Base-by-base conservation (phyloP, 2,113 vertebrate species). In the Gallinago paraguaiae region DNA sequence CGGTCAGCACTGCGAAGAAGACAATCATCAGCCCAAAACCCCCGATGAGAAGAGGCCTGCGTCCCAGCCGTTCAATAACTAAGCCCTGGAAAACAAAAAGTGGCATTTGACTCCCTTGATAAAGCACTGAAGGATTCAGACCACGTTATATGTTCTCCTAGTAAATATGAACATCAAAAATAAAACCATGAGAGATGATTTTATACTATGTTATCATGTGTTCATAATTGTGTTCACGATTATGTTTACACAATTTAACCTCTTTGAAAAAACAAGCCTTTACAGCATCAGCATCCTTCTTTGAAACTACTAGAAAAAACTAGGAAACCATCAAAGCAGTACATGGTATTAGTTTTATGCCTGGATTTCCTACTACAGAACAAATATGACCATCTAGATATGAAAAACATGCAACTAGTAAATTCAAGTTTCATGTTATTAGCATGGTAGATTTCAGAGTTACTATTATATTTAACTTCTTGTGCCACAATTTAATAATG, bases 1-100 rank as follows among this genome's bases (percentile, higher is more conserved):
- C 50, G 0, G 99, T 99, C 88, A 99, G 98, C 3, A 98, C 96
- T 60, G 98, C 96, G 4, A 99, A 99, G 97, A 98, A 99, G 82
- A 98, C 12, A 0, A 98, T 54, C 99, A 99, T 99, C 65, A 99
- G 91, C 25, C 97, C 96, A 69, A 99, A 99, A 22, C 99, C 99
- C 7, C 99, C 99, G 2, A 99, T 99, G 84, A 99, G 98, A 16
- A 99, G 98, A 14, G 98, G 98, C 37, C 98, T 98, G 57, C 99
- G 98, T 15, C 99, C 99, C 0, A 99, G 97, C 4, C 97, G 97
- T 74, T 99, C 99, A 11, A 99, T 98, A 56, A 99, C 98, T 76
- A 99, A 96, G 28, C 99, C 98, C 99, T 99, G 92, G 35, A 50
- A 82, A 72, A 53, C 54, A 95, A 51, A 11, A 37, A 1, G 18